Conservation (phyloP, 2,888 invertebrate species). For the Napeogenes sylphis region DNA sequence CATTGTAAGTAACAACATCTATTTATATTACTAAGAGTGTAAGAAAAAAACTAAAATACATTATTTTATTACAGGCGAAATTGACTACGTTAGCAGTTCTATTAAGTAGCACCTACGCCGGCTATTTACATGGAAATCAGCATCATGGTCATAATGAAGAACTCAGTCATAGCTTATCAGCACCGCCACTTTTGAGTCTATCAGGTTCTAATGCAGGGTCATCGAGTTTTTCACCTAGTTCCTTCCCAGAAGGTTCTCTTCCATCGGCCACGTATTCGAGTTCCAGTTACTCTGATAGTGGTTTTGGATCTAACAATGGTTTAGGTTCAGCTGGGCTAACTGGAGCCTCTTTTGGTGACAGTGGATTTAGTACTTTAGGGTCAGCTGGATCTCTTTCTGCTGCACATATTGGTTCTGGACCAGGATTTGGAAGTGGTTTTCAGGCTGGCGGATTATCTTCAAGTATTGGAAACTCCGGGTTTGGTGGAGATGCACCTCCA, state of each 20-base stretch:
- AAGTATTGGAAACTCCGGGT: too few species aligned
- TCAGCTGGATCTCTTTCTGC: conserved; percentile 22
- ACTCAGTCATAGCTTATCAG: conserved; percentile 23
- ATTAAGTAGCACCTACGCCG: conserved; percentile 60
- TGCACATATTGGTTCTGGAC: conserved; percentile 22
- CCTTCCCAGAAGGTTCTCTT: conserved; percentile 64
- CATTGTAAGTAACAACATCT: conserved; percentile 56
- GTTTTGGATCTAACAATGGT: conserved; percentile 26
- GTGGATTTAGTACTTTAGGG: conserved; percentile 13
- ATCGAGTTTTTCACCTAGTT: conserved; percentile 65
- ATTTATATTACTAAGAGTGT: conserved; percentile 1
- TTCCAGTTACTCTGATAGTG: conserved; percentile 31
- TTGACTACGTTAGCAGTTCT: conserved; percentile 65
- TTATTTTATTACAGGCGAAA: conserved; percentile 58
- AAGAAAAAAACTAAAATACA: conserved; percentile 6
- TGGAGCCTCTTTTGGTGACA: conserved; percentile 26
- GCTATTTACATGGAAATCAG: conserved; percentile 44
- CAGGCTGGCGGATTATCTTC: conserved; percentile 7
- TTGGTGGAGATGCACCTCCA: conserved; percentile 47
- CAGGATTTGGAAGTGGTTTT: conserved; percentile 16
- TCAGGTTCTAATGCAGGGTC: conserved; percentile 35
- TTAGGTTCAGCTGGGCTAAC: conserved; percentile 30
- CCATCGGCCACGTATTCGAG: conserved; percentile 65
- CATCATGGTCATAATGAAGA: conserved; percentile 30
- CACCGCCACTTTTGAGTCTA: conserved; percentile 26